Evolutionary conservation across 2,888 invertebrate genomes (phyloP), one percentile per base, ranked within the genome.

Genomic region (Mesorhabditis sp.): DNA sequence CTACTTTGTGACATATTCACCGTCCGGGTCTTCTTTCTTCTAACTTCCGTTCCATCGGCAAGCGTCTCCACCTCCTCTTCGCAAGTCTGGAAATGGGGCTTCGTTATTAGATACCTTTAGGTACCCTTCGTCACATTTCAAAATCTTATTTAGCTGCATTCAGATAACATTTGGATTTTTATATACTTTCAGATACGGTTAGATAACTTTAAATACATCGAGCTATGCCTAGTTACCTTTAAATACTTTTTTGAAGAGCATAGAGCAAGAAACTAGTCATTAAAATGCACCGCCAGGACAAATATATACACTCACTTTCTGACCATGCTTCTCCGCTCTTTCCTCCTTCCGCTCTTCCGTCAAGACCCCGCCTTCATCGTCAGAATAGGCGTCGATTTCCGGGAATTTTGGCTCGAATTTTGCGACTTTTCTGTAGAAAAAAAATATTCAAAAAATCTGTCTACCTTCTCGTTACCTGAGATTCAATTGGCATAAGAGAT

Each of bases 311-410:
- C 67, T 65, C 65, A 79, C 80, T 73, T 78, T 81, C 65, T 80
- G 76, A 5, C 82, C 82, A 69, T 82, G 81, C 66, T 83, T 78
- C 72, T 83, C 82, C 28, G 76, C 79, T 58, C 83, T 67, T 66
- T 82, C 80, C 69, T 83, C 83, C 65, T 78, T 77, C 71, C 80
- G 75, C 66, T 82, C 82, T 67, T 80, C 79, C 42, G 81, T 80
- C 7, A 79, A 79, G n/a, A 83, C 73, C 45, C 74, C 81, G n/a
- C 73, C 76, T 67, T 82, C 83, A 6, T 74, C 74, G 69, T 79
- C 80, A 4, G 81, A 81, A 66, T 83, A 81, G 5, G 75, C 77
- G 41, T 72, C 77, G 45, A 83, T 71, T 66, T 76, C 76, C 45
- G 83, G 77, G 68, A 79, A 78, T 66, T 75, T 67, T 6, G 83